Conservation (phyloP, 2,888 invertebrate genomes). For the Malacosoma neustria region DNA sequence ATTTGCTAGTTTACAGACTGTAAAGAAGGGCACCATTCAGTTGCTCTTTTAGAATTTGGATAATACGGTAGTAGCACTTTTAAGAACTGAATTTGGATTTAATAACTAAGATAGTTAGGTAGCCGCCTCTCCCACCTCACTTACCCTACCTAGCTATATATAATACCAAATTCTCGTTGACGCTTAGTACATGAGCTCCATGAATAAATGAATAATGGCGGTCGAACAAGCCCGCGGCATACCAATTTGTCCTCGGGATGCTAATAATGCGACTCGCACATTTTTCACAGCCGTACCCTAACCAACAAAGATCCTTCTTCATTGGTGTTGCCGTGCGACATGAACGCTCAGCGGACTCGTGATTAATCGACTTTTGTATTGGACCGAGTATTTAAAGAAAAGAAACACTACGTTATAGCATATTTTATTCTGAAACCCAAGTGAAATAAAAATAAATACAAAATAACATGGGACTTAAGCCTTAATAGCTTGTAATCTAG, state of each 20-base stretch:
- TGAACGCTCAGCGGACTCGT: constrained; percentile 10
- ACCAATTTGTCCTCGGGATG: constrained; percentile 60
- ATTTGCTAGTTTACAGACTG: too few species aligned
- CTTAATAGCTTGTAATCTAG: too few species aligned
- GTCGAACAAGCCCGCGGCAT: constrained; percentile 55
- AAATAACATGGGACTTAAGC: constrained; percentile 17
- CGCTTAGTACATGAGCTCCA: constrained; percentile 47
- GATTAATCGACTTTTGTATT: constrained; percentile 19
- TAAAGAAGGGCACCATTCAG: too few species aligned
- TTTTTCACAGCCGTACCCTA: constrained; percentile 48
- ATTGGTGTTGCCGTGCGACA: constrained; percentile 22
- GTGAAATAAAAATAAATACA: constrained; percentile 17
- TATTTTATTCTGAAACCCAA: too few species aligned
- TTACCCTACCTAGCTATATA: constrained; percentile 15
- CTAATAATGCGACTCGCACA: constrained; percentile 58
- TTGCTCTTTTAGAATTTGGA: too few species aligned
- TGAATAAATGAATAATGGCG: constrained; percentile 70
- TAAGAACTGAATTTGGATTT: too few species aligned
- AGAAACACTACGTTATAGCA: constrained; percentile 11
- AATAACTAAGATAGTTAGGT: too few species aligned
- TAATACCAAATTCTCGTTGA: constrained; percentile 35
- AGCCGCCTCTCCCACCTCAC: neutral
- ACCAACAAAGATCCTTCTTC: constrained; percentile 45
- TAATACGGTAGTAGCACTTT: too few species aligned
- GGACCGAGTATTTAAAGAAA: neutral